Percentiles rank a stretch among this genome's conserved stretches.
Evolutionary conservation across 2,888 invertebrate species (phyloP).

Genomic region (Heliconius sara): DNA sequence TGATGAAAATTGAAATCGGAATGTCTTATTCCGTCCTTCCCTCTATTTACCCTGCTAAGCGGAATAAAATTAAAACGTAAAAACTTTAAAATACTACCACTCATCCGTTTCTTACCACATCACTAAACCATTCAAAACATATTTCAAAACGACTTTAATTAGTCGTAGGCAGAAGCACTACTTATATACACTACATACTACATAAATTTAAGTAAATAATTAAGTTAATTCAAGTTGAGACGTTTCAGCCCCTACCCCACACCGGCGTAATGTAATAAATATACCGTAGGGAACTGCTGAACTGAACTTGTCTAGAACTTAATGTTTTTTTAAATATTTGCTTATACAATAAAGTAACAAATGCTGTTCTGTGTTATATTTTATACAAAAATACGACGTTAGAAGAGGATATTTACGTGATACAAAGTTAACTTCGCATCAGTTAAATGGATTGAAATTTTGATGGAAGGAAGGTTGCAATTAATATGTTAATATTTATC

Average conservation of each 20-base stretch:
- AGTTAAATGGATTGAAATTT: no score
- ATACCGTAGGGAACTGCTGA: not conserved
- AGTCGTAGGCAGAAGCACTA: not conserved
- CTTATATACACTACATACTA: not conserved
- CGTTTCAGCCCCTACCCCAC: not conserved
- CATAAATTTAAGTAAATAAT: conserved; percentile 17
- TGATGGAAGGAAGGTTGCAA: no score
- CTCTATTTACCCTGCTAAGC: no score
- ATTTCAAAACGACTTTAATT: not conserved
- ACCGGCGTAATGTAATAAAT: conserved; percentile 13
- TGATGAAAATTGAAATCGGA: no score
- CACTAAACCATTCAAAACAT: not conserved
- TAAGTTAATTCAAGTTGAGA: conserved; percentile 15
- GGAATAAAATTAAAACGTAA: no score
- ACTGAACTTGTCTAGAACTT: not conserved
- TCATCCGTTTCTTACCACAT: not conserved
- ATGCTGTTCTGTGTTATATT: no score
- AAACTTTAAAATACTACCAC: not conserved
- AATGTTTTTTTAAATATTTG: conserved; percentile 7
- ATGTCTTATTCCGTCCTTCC: no score
- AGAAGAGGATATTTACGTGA: no score
- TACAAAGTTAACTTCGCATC: no score
- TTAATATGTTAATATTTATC: no score
- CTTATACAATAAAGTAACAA: not conserved
- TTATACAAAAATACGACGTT: no score